Evolutionary conservation across 2,888 invertebrate species (phyloP), one percentile per base, ranked within the genome.

Genomic region (Hoplodrina blanda): DNA sequence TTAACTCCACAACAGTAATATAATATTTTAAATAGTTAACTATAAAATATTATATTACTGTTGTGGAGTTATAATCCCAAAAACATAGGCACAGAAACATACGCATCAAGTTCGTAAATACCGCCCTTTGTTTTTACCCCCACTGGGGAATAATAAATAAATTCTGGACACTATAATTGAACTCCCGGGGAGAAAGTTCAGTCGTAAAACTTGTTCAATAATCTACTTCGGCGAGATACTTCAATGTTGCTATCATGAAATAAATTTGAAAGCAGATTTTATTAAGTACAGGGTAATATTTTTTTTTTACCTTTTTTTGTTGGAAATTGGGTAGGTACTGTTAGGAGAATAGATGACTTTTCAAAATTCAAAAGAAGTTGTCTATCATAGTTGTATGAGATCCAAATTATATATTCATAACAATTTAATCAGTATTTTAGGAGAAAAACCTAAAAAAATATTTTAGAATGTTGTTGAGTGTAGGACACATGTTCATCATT

Each of bases 101-200:
- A 46, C 57, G 73, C 19, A 60, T 52, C 41, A 74, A 65, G 30
- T 74, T 60, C 11, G 50, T 41, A 56, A 76, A 76, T 54, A 25
- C 50, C 20, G 6, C 20, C 74, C 59, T 60, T 53, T 62, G 59
- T 69, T 75, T 67, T 62, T 68, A 15, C 30, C 20, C 20, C 19
- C 57, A n/a, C 52, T 1, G 13, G 52, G 41, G 64, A 69, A 62
- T 71, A 75, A 79, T 69, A 73, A 75, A 76, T 80, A 80, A 62
- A 81, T 62, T 54, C 66, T 83, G 71, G 68, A 82, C 68, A 64
- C 67, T 67, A 60, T 78, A 81, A 81, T 78, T 74, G 75, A 79
- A 62, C 80, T 69, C 79, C 76, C 30, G 82, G 62, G 78, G 81
- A 56, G 78, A 66, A 81, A 72, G 37, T 63, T 66, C 53, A 62